These are phyloP conservation scores for Drosophila tanythrix DNA, from an alignment of 2,888 invertebrate genomes.

Conservation along the genomic window DNA sequence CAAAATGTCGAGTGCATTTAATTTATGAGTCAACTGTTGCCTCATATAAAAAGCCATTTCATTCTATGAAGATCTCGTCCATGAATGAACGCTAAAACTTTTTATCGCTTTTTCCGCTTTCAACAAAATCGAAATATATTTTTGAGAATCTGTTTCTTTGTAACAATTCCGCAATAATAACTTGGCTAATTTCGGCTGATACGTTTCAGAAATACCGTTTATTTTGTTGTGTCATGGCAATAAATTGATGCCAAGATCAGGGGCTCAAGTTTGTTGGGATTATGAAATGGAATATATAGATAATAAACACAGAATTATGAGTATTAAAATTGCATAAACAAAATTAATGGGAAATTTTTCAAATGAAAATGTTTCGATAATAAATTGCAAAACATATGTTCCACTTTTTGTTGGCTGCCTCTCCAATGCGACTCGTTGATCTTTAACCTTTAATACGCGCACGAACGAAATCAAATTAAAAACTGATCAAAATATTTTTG, in stretches of 20 bases:
- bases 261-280: slow-evolving; percentile 31
- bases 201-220: slow-evolving; percentile 13
- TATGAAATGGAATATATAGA: slow-evolving; percentile 40
- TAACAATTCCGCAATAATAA: slow-evolving; percentile 33
- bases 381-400: not conserved
- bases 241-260: slow-evolving; percentile 47
- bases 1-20: slow-evolving; percentile 65
- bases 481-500: slow-evolving; percentile 72
- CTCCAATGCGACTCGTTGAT: slow-evolving; percentile 22
- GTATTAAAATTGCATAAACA: not conserved
- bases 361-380: not conserved
- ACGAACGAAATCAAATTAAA: slow-evolving; percentile 67
- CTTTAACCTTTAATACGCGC: slow-evolving; percentile 47
- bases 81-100: slow-evolving; percentile 43
- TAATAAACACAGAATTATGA: slow-evolving; percentile 12
- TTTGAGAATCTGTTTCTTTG: slow-evolving; percentile 17
- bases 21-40: slow-evolving; percentile 60
- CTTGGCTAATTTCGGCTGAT: slow-evolving; percentile 39
- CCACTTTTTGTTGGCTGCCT: slow-evolving; percentile 7
- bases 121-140: slow-evolving; percentile 16
- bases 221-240: slow-evolving; percentile 33
- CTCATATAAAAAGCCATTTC: slow-evolving; percentile 38
- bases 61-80: slow-evolving; percentile 19
- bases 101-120: slow-evolving; percentile 26
- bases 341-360: slow-evolving; percentile 1